Percentiles rank a stretch among this genome's conserved stretches.
phyloP scores from a whole-genome alignment of 1,140 invertebrate species.

The Neodiprion virginianus region DNA sequence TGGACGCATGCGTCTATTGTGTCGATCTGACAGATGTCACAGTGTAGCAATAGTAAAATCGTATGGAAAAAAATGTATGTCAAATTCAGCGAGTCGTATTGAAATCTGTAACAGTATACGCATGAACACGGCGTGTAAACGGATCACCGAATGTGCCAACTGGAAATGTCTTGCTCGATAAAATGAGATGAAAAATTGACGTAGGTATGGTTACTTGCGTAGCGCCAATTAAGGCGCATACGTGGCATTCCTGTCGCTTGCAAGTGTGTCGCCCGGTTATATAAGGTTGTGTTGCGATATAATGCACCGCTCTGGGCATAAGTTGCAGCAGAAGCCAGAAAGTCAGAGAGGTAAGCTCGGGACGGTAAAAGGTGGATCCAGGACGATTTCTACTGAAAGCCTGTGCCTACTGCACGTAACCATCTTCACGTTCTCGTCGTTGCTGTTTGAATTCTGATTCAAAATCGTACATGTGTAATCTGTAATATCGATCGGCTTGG shows the following conservation, averaged over 20 bases:
- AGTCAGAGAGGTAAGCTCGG: conserved; percentile 11
- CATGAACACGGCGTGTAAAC: not conserved
- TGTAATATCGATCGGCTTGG: no score
- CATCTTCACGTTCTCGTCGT: conserved; percentile 26
- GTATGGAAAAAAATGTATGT: conserved; percentile 9
- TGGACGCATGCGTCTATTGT: not conserved
- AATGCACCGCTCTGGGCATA: conserved; percentile 17
- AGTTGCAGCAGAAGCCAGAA: conserved; percentile 14
- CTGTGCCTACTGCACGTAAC: conserved; percentile 23
- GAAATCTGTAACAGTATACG: not conserved
- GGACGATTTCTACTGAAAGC: conserved; percentile 36
- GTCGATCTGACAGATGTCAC: not conserved
- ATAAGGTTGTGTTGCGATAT: conserved; percentile 35
- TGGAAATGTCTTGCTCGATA: not conserved
- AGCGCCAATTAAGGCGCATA: conserved; percentile 43
- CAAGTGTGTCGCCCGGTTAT: conserved; percentile 47
- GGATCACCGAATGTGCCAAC: not conserved
- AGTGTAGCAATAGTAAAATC: not conserved
- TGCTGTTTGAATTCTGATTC: no score
- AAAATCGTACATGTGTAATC: no score
- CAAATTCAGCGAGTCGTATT: conserved; percentile 10
- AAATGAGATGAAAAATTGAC: not conserved
- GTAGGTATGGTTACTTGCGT: conserved; percentile 16
- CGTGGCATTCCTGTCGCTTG: conserved; percentile 34
- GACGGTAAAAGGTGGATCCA: conserved; percentile 28